Percentiles rank a stretch among this genome's conserved stretches.
phyloP scores from a whole-genome alignment of 2,113 vertebrate species.

The Tautogolabrus adspersus region DNA sequence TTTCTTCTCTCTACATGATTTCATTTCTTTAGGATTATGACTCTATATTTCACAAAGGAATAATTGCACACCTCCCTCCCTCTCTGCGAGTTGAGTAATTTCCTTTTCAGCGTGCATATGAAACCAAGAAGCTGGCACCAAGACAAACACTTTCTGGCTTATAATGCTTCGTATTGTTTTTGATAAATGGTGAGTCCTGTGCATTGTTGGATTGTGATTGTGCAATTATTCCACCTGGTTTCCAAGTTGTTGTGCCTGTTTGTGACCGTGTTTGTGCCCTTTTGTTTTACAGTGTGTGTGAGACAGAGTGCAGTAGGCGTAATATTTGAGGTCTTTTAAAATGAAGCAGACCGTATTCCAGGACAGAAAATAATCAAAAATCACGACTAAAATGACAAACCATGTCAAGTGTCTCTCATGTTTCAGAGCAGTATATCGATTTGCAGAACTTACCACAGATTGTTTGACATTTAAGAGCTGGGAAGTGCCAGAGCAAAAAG shows the following conservation, averaged over 20 bases:
- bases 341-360: constrained; percentile 57
- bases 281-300: constrained; percentile 9
- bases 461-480: constrained; percentile 47
- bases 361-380: constrained; percentile 44
- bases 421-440: constrained; percentile 36
- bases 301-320: neutral
- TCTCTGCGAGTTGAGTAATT: constrained; percentile 40
- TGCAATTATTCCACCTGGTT: constrained; percentile 41
- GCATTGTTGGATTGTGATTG: constrained; percentile 30
- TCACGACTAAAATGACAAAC: constrained; percentile 22
- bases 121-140: constrained; percentile 58
- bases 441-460: constrained; percentile 22
- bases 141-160: constrained; percentile 58
- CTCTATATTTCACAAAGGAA: constrained; percentile 52
- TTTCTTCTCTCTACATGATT: constrained; percentile 51
- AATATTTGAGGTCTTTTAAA: constrained; percentile 44
- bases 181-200: constrained; percentile 61
- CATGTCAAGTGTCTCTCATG: constrained; percentile 21
- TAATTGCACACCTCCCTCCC: constrained; percentile 59
- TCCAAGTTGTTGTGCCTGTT: constrained; percentile 37
- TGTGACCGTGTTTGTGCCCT: neutral
- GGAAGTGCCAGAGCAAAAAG: constrained; percentile 47
- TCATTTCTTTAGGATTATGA: constrained; percentile 58
- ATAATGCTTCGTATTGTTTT: constrained; percentile 47
- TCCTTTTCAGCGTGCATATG: constrained; percentile 44